Evolutionary conservation across 2,888 invertebrate genomes (phyloP), one percentile per base, ranked within the genome.

Genomic region (Aporophyla nigra): DNA sequence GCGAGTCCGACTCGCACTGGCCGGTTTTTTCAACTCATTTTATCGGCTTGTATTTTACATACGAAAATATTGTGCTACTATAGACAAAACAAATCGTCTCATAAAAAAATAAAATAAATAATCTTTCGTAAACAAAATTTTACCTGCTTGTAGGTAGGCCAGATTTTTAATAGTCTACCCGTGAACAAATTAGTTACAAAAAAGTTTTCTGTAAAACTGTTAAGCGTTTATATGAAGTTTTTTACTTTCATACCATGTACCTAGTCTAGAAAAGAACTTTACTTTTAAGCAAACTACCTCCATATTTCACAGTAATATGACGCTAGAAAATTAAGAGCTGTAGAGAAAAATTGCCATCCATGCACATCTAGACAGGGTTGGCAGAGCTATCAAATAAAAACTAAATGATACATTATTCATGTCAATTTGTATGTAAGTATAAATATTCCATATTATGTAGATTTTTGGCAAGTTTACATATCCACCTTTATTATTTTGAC

Each of bases 401-500:
- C 54, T 49, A 53, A 54, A 59, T 9, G 5, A 40, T n/a, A 54
- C 63, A 66, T 66, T 74, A 81, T 78, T 49, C 66, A 66, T 74
- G 33, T 56, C 24, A 67, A 61, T 67, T 66, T 66, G 59, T 54
- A 54, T 62, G 43, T 43, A 66, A 33, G 24, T 51, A 76, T 63
- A 53, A 62, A 76, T 76, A 63, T 82, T 46, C 16, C 58, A 65
- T 65, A 71, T 27, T 65, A 61, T 68, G 62, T 73, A 69, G 40
- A 80, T 69, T 74, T 65, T 58, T 43, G 14, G 5, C 51, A 51
- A 79, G 40, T 76, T 79, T 61, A 59, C 73, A 67, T 70, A 74
- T 54, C 14, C 33, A 76, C 65, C 73, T 82, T 73, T 74, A 82
- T 75, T 76, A 76, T 80, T 83, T 79, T 21, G 7, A 66, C 76